Base-by-base conservation (phyloP, 2,113 vertebrate genomes). In the Zosterops pallidus region DNA sequence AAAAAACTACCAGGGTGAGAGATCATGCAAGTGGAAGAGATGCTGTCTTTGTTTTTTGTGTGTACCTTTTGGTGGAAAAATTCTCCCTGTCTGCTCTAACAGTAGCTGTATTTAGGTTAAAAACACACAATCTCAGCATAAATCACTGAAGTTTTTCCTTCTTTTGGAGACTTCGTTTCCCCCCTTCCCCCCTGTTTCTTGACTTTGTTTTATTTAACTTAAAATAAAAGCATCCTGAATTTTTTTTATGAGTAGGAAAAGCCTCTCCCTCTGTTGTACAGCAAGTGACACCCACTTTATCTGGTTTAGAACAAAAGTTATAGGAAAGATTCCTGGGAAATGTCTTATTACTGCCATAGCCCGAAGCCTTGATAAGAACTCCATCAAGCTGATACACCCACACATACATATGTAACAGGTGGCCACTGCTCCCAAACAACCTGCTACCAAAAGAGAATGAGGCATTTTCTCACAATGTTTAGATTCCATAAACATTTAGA, bases 31-130 rank as follows among this genome's bases (percentile, higher is more conserved):
- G 52, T 65, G 29, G 75, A 91, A 77, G 80, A 84, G 65, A 57
- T 86, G 80, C 47, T 84, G 80, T 62, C 76, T 78, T 44, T 80
- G 49, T 84, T 92, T 78, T 93, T 68, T 42, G 6, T 74, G 59
- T 76, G 44, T 75, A 89, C 44, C 41, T 92, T 92, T 56, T 42
- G 26, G 79, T 89, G 57, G 62, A 92, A 86, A 92, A 84, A 41
- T 86, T 90, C 14, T 89, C 69, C 53, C 65, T 62, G 28, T 50
- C 62, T 83, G 52, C 60, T 84, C 39, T 76, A 82, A 89, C 89
- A 89, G 84, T 94, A 92, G 93, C 87, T 94, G 31, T 64, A 86
- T 94, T 94, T 93, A 75, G 88, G 80, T 96, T 90, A 90, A 94
- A 92, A 93, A 83, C 46, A 88, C 60, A 60, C 80, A 85, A 90